Conservation (phyloP, 2,797 vertebrate genomes). For the Oreonectes daqikongensis region DNA sequence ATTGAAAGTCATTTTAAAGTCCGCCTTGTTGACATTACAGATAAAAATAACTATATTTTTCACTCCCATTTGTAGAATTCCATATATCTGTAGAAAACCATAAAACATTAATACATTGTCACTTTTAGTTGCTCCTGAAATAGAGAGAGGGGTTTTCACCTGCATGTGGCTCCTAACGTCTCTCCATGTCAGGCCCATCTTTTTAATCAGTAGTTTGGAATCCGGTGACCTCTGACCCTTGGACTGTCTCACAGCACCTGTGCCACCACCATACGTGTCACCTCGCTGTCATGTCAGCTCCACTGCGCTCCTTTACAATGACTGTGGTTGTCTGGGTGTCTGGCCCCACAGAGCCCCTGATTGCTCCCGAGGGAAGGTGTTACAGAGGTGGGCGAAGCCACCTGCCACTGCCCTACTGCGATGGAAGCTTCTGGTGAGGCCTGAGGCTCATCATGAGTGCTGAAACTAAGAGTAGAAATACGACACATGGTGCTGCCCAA, state of each 20-base stretch:
- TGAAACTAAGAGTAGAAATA: constrained; percentile 1
- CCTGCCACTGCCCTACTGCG: constrained; percentile 51
- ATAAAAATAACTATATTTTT: background rate
- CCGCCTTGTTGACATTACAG: background rate
- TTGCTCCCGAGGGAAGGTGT: constrained; percentile 64
- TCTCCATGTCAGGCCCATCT: constrained; percentile 21
- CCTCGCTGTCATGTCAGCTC: constrained; percentile 73
- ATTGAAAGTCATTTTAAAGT: too few relatives aligned
- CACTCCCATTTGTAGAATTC: background rate
- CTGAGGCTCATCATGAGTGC: constrained; percentile 3
- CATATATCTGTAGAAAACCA: background rate
- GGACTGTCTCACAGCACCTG: constrained; percentile 64
- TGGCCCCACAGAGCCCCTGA: constrained; percentile 69
- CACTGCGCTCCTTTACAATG: constrained; percentile 42
- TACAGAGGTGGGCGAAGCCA: constrained; percentile 47
- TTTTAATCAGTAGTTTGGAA: constrained; percentile 63
- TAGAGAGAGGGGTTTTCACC: constrained; percentile 9
- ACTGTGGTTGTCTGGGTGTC: constrained; percentile 62
- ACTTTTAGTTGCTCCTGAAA: background rate
- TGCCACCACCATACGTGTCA: constrained; percentile 70
- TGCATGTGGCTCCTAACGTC: constrained; percentile 28
- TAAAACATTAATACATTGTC: constrained; percentile 1
- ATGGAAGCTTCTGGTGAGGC: constrained; percentile 16
- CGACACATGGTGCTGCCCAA: constrained; percentile 7
- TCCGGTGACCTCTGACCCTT: constrained; percentile 69